Evolutionary conservation across 1,140 invertebrate genomes (phyloP).

Genomic region (Euborellia annulipes): DNA sequence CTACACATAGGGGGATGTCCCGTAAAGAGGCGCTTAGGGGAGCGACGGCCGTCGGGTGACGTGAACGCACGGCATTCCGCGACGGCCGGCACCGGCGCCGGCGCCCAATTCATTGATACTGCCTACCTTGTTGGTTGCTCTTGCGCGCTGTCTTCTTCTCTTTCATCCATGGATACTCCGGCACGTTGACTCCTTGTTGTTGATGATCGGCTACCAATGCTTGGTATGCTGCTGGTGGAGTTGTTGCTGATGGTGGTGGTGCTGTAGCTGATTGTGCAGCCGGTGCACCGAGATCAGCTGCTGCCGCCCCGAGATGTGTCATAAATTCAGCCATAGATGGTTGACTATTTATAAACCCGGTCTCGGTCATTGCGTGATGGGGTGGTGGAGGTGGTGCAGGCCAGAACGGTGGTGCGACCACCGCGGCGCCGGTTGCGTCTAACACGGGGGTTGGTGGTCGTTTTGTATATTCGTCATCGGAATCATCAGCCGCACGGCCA

Average conservation of each 20-base stretch:
- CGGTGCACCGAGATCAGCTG: slow-evolving; percentile 41
- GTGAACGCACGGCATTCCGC: too few species aligned
- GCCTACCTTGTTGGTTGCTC: slow-evolving; percentile 73
- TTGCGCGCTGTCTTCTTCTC: slow-evolving; percentile 91
- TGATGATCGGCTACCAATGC: slow-evolving; percentile 18
- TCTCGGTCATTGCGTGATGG: slow-evolving; percentile 39
- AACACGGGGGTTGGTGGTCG: slow-evolving; percentile 30
- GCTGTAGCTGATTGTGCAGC: slow-evolving; percentile 30
- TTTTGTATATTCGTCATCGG: slow-evolving; percentile 21
- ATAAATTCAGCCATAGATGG: slow-evolving; percentile 88
- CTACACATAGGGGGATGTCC: too few species aligned
- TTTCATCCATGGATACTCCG: slow-evolving; percentile 94
- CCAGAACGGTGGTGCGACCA: slow-evolving; percentile 11
- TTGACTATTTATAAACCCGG: slow-evolving; percentile 81
- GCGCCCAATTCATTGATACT: slow-evolving; percentile 7
- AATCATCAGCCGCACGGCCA: slow-evolving; percentile 21
- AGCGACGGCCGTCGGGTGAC: too few species aligned
- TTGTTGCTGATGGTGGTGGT: slow-evolving; percentile 16
- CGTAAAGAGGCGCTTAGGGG: too few species aligned
- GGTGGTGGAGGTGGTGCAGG: too few species aligned
- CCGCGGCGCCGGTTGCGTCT: slow-evolving; percentile 28
- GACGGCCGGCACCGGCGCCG: too few species aligned
- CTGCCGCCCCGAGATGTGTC: slow-evolving; percentile 43
- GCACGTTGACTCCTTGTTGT: slow-evolving; percentile 55
- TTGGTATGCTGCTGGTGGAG: slow-evolving; percentile 19